These are phyloP conservation scores for Cydia fagiglandana DNA, from an alignment of 1,140 invertebrate genomes.

Conservation along the genomic window DNA sequence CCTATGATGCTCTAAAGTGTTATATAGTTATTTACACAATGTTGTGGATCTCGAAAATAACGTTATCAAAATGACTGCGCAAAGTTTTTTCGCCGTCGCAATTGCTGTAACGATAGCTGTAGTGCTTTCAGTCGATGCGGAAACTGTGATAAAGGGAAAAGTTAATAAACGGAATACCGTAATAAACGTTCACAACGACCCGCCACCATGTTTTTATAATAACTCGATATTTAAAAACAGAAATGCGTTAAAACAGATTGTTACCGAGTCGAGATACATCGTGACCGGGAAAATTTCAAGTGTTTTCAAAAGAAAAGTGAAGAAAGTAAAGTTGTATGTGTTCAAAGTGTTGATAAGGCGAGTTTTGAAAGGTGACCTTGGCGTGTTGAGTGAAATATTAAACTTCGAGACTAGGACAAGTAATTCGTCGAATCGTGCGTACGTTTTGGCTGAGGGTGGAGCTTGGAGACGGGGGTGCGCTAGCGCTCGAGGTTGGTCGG, in stretches of 20 bases:
- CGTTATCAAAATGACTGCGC: constrained; percentile 48
- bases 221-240: constrained; percentile 68
- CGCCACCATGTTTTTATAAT: constrained; percentile 59
- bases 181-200: constrained; percentile 62
- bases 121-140: constrained; percentile 44
- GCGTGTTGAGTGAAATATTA: constrained; percentile 66
- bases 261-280: constrained; percentile 68
- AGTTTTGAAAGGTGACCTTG: constrained; percentile 68
- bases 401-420: constrained; percentile 62
- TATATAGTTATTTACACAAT: constrained; percentile 3
- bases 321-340: constrained; percentile 53
- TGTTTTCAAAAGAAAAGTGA: constrained; percentile 54
- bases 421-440: constrained; percentile 59
- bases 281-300: constrained; percentile 73
- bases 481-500: constrained; percentile 53
- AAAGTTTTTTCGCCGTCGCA: constrained; percentile 35
- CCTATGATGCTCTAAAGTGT: background rate
- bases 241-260: constrained; percentile 61
- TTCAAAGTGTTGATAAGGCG: constrained; percentile 69
- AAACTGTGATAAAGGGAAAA: constrained; percentile 64
- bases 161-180: constrained; percentile 71
- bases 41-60: constrained; percentile 33
- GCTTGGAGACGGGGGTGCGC: constrained; percentile 45
- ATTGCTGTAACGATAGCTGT: constrained; percentile 40
- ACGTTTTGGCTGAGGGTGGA: constrained; percentile 59